Conservation (phyloP, 2,797 vertebrate genomes). For the Mormyrus proboscirostris region DNA sequence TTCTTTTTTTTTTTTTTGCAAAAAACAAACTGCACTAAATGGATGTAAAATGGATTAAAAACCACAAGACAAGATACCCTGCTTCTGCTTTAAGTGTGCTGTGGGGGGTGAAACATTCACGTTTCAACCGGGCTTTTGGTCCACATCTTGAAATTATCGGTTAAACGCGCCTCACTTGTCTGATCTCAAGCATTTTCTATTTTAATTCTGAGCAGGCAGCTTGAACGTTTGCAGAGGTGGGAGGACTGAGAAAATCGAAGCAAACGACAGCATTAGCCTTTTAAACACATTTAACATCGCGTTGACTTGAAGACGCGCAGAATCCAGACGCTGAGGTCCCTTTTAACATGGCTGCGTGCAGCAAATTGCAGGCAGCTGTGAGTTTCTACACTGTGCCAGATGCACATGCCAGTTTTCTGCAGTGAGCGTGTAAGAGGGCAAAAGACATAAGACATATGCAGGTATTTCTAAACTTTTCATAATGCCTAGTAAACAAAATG, state of each 20-base stretch:
- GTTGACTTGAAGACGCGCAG: neutral
- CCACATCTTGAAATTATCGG: neutral
- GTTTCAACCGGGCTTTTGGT: neutral
- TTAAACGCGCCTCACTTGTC: neutral
- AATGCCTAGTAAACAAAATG: neutral
- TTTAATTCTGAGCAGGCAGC: neutral
- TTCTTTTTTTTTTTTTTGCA: neutral
- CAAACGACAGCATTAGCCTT: neutral
- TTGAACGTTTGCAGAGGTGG: neutral
- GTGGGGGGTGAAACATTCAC: neutral
- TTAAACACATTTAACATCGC: neutral
- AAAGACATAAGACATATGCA: neutral
- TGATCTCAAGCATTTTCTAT: neutral
- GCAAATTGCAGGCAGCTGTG: conserved; percentile 6
- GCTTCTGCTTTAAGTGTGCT: neutral
- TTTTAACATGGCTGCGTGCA: neutral
- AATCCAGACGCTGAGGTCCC: neutral
- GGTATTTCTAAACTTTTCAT: neutral
- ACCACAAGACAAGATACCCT: neutral
- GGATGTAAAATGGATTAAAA: neutral
- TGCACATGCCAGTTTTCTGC: neutral
- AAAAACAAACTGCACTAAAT: neutral
- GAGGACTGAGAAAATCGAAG: neutral
- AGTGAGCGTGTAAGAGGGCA: neutral
- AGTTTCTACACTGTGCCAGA: neutral